These are phyloP conservation scores for Meloidogyne hapla DNA, from an alignment of 1,140 invertebrate species.

Conservation along the genomic window DNA sequence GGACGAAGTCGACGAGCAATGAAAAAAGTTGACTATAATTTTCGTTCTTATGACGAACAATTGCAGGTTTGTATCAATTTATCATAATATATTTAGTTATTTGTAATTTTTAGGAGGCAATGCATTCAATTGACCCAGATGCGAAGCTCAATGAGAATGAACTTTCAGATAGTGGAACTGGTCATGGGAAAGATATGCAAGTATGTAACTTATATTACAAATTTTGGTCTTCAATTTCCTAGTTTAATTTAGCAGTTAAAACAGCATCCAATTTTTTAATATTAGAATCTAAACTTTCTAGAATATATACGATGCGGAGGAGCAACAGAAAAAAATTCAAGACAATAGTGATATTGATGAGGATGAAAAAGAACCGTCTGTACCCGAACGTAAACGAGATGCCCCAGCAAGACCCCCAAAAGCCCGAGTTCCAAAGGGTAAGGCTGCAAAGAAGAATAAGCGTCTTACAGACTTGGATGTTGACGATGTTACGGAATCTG, in stretches of 20 bases:
- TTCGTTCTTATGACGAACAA: slow-evolving; percentile 56
- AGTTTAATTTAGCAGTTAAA: too few relatives aligned
- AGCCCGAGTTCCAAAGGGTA: background rate
- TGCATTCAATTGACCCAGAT: slow-evolving; percentile 45
- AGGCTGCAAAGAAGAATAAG: slow-evolving; percentile 36
- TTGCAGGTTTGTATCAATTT: slow-evolving; percentile 40
- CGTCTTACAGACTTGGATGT: slow-evolving; percentile 46
- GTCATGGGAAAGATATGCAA: slow-evolving; percentile 48
- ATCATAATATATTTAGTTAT: background rate
- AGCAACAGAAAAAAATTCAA: slow-evolving; percentile 24
- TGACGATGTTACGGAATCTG: slow-evolving; percentile 46
- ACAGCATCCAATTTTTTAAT: too few relatives aligned
- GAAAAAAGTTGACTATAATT: slow-evolving; percentile 59
- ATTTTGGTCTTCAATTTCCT: too few relatives aligned
- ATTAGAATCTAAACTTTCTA: background rate
- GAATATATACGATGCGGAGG: slow-evolving; percentile 45
- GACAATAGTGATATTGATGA: slow-evolving; percentile 28
- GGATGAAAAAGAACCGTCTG: background rate
- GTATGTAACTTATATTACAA: background rate
- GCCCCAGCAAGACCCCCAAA: slow-evolving; percentile 20
- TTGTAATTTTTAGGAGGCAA: slow-evolving; percentile 37
- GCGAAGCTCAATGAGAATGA: slow-evolving; percentile 24
- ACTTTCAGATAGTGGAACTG: slow-evolving; percentile 8
- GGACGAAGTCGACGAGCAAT: slow-evolving; percentile 46
- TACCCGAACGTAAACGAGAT: background rate